Percentiles rank a stretch among this genome's conserved stretches.
Conservation (phyloP, 2,888 invertebrate species). For the Nemotelus nigrinus region DNA sequence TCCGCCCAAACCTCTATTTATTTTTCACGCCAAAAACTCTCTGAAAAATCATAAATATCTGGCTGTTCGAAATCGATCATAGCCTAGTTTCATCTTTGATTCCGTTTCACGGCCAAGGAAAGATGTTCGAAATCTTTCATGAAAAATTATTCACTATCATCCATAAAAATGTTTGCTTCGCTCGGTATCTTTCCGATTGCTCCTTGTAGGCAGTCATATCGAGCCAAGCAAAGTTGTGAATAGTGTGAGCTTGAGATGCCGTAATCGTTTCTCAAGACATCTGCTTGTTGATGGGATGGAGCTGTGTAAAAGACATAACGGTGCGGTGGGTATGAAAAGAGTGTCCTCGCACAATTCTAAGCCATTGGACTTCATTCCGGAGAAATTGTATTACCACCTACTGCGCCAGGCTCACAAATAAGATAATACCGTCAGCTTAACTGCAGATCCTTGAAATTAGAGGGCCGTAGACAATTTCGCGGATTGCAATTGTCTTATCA, state of each 20-base stretch:
- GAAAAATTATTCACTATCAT: constrained; percentile 43
- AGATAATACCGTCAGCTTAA: constrained; percentile 38
- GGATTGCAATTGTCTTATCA: constrained; percentile 44
- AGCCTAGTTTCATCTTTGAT: constrained; percentile 13
- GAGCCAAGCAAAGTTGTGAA: too few species aligned
- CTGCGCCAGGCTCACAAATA: constrained; percentile 32
- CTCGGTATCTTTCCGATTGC: constrained; percentile 5
- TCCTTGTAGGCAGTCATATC: neutral
- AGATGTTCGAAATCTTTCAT: neutral
- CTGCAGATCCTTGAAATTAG: constrained; percentile 45
- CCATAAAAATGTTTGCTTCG: constrained; percentile 39
- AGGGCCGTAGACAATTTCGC: constrained; percentile 37
- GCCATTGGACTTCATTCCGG: too few species aligned
- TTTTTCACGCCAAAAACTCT: constrained; percentile 36
- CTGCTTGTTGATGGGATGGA: too few species aligned
- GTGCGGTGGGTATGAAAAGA: neutral
- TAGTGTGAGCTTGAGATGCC: too few species aligned
- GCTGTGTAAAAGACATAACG: neutral
- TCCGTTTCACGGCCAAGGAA: neutral
- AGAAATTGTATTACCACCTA: neutral
- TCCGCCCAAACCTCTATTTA: constrained; percentile 13
- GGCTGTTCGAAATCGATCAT: constrained; percentile 31
- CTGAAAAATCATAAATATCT: constrained; percentile 36
- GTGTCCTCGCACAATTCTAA: neutral
- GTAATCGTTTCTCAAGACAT: too few species aligned